Percentiles rank a stretch among this genome's conserved stretches.
Conservation (phyloP, 2,113 vertebrate genomes). For the Xenus cinereus region DNA sequence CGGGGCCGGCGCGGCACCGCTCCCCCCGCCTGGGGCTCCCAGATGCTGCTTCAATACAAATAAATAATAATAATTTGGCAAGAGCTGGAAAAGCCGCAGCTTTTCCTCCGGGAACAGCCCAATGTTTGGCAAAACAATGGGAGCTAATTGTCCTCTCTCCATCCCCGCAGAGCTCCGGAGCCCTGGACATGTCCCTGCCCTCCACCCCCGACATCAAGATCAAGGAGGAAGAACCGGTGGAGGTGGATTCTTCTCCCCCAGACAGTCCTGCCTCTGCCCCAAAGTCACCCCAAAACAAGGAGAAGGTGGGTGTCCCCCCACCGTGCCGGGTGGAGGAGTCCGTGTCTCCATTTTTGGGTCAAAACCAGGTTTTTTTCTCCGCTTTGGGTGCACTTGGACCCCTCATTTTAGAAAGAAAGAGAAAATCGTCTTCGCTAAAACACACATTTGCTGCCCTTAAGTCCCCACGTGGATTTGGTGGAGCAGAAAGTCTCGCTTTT, state of each 20-base stretch:
- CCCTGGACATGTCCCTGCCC: slow-evolving; percentile 91
- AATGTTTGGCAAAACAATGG: accelerated
- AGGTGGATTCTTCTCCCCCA: slow-evolving; percentile 90
- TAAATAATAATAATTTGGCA: slow-evolving; percentile 19
- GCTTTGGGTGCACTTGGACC: neutral
- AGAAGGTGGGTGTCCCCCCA: slow-evolving; percentile 63
- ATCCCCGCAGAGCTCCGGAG: slow-evolving; percentile 66
- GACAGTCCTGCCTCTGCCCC: slow-evolving; percentile 84
- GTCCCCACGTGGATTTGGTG: neutral
- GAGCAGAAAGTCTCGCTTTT: neutral
- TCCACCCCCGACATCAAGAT: slow-evolving; percentile 88
- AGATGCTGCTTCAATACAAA: neutral
- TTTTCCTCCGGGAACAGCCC: neutral
- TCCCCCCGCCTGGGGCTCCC: neutral
- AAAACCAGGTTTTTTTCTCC: neutral
- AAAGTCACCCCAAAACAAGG: slow-evolving; percentile 42
- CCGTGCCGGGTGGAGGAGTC: accelerated
- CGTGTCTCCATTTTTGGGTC: accelerated
- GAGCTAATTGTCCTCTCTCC: neutral
- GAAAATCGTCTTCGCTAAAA: neutral
- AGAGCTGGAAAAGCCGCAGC: neutral
- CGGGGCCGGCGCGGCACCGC: neutral
- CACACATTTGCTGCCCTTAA: accelerated
- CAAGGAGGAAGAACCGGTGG: slow-evolving; percentile 89
- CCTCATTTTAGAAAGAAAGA: neutral